Conservation (phyloP, 1,140 invertebrate genomes). For the Schlechtendalia chinensis region DNA sequence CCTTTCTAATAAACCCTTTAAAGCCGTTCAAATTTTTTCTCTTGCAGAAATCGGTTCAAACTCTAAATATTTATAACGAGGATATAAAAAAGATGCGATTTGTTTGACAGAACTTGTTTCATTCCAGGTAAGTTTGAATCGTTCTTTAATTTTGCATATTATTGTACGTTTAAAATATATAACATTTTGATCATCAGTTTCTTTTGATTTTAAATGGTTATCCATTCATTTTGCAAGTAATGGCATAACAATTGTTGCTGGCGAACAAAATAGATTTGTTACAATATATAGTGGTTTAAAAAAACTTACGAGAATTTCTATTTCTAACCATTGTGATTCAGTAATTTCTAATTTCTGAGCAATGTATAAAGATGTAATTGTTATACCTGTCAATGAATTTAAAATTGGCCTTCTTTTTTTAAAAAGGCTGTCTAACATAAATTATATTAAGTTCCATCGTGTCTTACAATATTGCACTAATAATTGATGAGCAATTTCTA, state of each 20-base stretch:
- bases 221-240: background rate
- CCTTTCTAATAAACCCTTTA: background rate
- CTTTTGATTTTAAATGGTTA: background rate
- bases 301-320: background rate
- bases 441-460: background rate
- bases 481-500: background rate
- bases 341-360: background rate
- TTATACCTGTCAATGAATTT: background rate
- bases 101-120: slow-evolving; percentile 20
- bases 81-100: slow-evolving; percentile 25
- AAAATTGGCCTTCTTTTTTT: background rate
- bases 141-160: slow-evolving; percentile 2
- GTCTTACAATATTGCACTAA: background rate
- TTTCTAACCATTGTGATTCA: background rate
- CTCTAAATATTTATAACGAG: slow-evolving; percentile 23
- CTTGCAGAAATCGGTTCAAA: slow-evolving; percentile 8
- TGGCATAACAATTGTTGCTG: background rate
- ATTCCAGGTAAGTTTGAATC: background rate
- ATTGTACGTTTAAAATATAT: slow-evolving; percentile 1
- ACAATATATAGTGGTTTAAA: background rate
- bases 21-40: background rate
- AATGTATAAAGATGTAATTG: background rate
- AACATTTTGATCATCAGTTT: slow-evolving; percentile 1
- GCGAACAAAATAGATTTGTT: background rate
- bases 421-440: slow-evolving; percentile 3